Evolutionary conservation across 1,140 invertebrate species (phyloP), one percentile per base, ranked within the genome.

Genomic region (Lanistes nyassanus): DNA sequence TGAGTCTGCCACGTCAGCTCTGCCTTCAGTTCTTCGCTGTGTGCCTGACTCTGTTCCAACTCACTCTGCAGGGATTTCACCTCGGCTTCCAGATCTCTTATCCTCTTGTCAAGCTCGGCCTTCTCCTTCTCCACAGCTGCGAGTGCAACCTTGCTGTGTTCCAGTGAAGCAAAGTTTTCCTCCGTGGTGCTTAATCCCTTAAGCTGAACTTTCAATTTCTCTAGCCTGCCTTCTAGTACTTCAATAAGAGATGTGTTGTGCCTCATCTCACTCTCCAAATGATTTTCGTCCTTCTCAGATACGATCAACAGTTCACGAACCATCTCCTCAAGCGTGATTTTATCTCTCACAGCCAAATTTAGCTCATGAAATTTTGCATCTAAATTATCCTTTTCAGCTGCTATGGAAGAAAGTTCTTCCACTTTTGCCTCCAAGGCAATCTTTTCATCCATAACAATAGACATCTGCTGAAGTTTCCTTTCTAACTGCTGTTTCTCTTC

Each of bases 1-100:
- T 72, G 53, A 16, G 70, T 72, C 70, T 72, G 70, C 70, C 70
- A 72, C 29, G 55, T 47, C 70, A 72, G 47, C 29, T 72, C 70
- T n/a, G 34, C 37, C 19, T 53, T 72, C 4, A 72, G 7, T 29
- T 72, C 69, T 29, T 39, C 70, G n/a, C 19, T 37, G n/a, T 58
- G 55, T 58, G 31, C 21, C 13, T 23, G 1, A 16, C 16, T 29
- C 55, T 72, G 70, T 29, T 72, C 55, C 23, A 72, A 19, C 5
- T 53, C 16, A 21, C 6, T 58, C 9, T 31, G 56, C 70, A 39
- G 53, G 9, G 31, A 31, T n/a, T 72, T 56, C 23, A 42, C 19
- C n/a, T 72, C 34, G 23, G 53, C 34, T 39, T 55, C 13, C 34
- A 72, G 55, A 26, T 62, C 56, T 11, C 16, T n/a, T 37, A 13